A percentile compares a stretch with the other conserved stretches of the same genome.
Evolutionary conservation across 2,888 invertebrate genomes (phyloP).

Genomic region (Mythimna albipuncta): DNA sequence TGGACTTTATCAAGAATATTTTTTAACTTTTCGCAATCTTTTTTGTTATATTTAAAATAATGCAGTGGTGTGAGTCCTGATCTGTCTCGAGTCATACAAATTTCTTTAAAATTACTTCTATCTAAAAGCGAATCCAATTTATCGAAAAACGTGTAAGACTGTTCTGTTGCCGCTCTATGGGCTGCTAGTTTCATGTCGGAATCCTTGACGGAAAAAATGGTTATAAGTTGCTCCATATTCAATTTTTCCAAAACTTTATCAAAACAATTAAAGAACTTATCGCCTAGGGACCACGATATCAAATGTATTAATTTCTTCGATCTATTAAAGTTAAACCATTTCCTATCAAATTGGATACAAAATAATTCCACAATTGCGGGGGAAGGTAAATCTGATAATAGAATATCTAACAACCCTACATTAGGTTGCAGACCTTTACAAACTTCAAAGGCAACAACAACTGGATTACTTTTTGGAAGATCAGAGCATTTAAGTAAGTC

Average conservation of each 20-base stretch:
- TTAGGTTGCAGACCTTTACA: conserved; percentile 10
- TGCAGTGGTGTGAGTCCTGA: conserved; percentile 35
- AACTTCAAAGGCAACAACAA: conserved; percentile 22
- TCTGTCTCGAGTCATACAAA: conserved; percentile 27
- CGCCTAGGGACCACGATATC: conserved; percentile 9
- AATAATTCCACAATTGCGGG: conserved; percentile 19
- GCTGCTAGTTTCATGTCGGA: conserved; percentile 26
- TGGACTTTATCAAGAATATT: conserved; percentile 30
- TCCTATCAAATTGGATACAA: conserved; percentile 25
- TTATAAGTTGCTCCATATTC: conserved; percentile 17
- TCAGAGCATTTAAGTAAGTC: conserved; percentile 48
- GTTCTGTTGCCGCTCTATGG: conserved; percentile 29
- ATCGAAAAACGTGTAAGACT: conserved; percentile 34
- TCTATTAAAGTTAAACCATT: conserved; percentile 23
- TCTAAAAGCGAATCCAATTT: conserved; percentile 28
- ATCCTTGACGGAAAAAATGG: conserved; percentile 23
- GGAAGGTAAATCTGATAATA: conserved; percentile 24
- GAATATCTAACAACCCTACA: conserved; percentile 1
- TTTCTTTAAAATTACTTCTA: conserved; percentile 22
- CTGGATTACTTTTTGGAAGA: conserved; percentile 42
- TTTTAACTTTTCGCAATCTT: conserved; percentile 12
- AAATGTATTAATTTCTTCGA: conserved; percentile 34
- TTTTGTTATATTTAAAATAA: conserved; percentile 17
- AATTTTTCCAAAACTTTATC: conserved; percentile 29
- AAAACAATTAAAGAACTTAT: conserved; percentile 4